These are phyloP conservation scores for Malurus cyaneus DNA, from an alignment of 2,113 vertebrate genomes.

Conservation along the genomic window DNA sequence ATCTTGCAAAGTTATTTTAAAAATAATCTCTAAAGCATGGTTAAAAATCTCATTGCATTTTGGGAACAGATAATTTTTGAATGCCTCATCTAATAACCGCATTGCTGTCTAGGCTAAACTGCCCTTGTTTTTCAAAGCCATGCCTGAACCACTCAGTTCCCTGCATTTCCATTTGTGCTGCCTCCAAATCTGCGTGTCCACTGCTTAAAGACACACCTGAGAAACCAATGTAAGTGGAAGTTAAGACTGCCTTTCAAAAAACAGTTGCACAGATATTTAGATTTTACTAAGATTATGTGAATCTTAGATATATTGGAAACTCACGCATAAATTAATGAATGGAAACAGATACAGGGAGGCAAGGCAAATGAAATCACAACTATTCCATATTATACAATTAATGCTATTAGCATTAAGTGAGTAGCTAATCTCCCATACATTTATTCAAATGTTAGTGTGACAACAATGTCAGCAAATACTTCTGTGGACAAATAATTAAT, in stretches of 20 bases:
- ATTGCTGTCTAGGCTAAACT: neutral
- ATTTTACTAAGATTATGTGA: neutral
- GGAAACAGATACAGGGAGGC: neutral
- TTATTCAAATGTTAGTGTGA: neutral
- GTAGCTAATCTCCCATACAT: neutral
- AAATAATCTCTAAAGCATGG: neutral
- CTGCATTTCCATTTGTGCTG: neutral
- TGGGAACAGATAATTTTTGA: neutral
- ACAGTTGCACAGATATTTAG: neutral
- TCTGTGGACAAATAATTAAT: neutral
- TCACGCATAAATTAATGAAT: neutral
- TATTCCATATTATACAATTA: neutral
- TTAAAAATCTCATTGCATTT: neutral
- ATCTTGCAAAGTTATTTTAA: neutral
- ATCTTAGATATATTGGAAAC: neutral
- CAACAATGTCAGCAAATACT: neutral
- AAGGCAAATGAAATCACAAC: neutral
- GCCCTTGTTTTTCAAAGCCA: neutral
- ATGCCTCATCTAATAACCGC: neutral
- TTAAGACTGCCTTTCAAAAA: neutral
- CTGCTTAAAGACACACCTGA: neutral
- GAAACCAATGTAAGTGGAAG: neutral
- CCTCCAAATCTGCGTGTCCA: neutral
- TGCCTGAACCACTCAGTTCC: neutral
- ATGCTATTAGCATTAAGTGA: neutral